These are phyloP conservation scores for Emydocephalus ijimae DNA, from an alignment of 2,113 vertebrate species.

Conservation along the genomic window DNA sequence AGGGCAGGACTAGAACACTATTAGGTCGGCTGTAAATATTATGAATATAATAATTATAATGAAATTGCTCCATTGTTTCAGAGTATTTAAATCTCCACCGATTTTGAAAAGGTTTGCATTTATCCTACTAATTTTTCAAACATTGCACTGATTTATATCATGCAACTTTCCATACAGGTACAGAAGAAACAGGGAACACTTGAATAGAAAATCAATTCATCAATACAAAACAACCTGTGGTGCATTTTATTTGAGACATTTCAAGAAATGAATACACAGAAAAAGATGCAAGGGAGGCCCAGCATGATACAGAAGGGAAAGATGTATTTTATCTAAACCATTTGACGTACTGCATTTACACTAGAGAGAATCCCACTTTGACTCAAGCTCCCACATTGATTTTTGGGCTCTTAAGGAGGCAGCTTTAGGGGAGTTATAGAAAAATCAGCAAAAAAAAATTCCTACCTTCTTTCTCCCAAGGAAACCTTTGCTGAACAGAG, in stretches of 20 bases:
- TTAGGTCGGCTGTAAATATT: background rate
- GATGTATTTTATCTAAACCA: background rate
- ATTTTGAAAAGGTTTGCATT: background rate
- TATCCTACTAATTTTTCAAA: background rate
- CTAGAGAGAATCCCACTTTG: background rate
- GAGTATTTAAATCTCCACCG: background rate
- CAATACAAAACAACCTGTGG: background rate
- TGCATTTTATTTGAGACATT: background rate
- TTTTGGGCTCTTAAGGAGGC: background rate
- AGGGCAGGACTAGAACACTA: background rate
- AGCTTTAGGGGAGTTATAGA: background rate
- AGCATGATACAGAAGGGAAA: background rate
- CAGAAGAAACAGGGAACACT: background rate
- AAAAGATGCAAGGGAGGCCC: background rate
- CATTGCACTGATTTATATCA: background rate
- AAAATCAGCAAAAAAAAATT: background rate
- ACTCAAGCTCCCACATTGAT: background rate
- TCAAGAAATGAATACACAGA: background rate
- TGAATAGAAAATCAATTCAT: background rate
- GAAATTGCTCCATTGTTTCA: background rate
- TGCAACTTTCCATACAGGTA: background rate
- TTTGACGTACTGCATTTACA: background rate
- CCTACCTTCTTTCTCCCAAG: background rate
- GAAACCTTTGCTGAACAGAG: background rate
- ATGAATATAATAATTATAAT: background rate